These are phyloP conservation scores for Pseudococcus longispinus DNA, from an alignment of 2,888 invertebrate genomes.

Conservation along the genomic window DNA sequence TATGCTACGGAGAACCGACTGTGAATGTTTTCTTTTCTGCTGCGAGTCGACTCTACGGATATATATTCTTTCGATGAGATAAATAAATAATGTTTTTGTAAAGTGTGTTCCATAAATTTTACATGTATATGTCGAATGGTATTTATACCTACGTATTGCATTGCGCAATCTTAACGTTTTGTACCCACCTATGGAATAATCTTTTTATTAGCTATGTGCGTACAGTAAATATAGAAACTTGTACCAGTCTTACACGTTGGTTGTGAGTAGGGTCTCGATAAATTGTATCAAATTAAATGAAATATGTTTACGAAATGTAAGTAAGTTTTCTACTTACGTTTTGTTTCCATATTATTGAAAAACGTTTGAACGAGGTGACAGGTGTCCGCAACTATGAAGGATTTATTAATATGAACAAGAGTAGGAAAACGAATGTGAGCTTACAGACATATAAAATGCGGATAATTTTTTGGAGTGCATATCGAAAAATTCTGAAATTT, in stretches of 20 bases:
- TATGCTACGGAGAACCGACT: not conserved
- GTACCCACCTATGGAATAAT: not conserved
- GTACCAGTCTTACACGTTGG: not conserved
- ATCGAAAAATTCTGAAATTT: not conserved
- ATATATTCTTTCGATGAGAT: not conserved
- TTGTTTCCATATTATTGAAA: not conserved
- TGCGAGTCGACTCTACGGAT: not conserved
- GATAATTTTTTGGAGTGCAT: not conserved
- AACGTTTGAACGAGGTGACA: not conserved
- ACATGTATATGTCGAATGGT: not conserved
- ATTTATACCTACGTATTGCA: not conserved
- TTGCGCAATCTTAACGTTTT: not conserved
- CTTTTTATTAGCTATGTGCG: not conserved
- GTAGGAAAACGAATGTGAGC: not conserved
- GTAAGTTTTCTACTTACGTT: not conserved
- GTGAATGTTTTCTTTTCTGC: not conserved
- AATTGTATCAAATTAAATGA: not conserved
- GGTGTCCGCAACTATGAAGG: not conserved
- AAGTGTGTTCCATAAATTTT: not conserved
- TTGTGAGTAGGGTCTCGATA: not conserved
- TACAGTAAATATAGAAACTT: not conserved
- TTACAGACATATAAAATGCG: not conserved
- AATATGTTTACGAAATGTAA: not conserved
- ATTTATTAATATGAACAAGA: not conserved
- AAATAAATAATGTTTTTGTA: slow-evolving; percentile 38